Base-by-base conservation (phyloP, 2,113 vertebrate genomes). In the Elephantulus edwardii region DNA sequence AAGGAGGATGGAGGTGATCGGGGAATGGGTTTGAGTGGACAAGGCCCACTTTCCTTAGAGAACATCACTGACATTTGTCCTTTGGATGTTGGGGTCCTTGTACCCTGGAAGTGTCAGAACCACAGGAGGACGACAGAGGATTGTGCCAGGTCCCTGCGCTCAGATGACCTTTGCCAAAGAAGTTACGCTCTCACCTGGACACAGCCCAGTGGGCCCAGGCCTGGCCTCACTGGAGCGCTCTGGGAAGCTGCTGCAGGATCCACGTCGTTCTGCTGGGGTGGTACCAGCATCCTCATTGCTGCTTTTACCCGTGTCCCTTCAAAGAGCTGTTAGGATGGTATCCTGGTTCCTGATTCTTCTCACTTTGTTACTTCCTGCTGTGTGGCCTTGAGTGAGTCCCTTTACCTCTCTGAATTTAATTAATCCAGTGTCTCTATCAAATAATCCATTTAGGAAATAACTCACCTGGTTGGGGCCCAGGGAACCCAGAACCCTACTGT, bases 371-470 rank as follows among this genome's bases (percentile, higher is more conserved):
- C 62, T 44, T 3, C 38, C 66, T 86, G 83, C n/a, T 16, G 9
- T 58, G 76, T 86, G 90, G 66, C 66, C 48, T 77, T 50, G 48
- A 13, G 0, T 30, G 48, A 79, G 58, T 20, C 70, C 33, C 44
- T 54, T 75, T 46, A 35, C 48, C 64, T 71, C 42, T 83, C 82
- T 81, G 85, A 80, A 58, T 38, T 35, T 44, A 44, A 16, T 30
- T 19, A 48, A 38, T 22, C 26, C 4, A 0, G n/a, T n/a, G n/a
- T n/a, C n/a, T 8, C n/a, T 56, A 54, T 30, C 8, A 6, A 0
- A 46, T 2, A 17, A 38, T 50, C 33, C 54, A 33, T 44, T 60
- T 33, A 72, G 30, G 12, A 89, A 70, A 44, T 33, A n/a, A 17
- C 13, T 70, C 4, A 1, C 8, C 16, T 20, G 40, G 8, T 14